A percentile compares a stretch with the other conserved stretches of the same genome.
phyloP scores from a whole-genome alignment of 2,797 vertebrate genomes.

The Avahi laniger region DNA sequence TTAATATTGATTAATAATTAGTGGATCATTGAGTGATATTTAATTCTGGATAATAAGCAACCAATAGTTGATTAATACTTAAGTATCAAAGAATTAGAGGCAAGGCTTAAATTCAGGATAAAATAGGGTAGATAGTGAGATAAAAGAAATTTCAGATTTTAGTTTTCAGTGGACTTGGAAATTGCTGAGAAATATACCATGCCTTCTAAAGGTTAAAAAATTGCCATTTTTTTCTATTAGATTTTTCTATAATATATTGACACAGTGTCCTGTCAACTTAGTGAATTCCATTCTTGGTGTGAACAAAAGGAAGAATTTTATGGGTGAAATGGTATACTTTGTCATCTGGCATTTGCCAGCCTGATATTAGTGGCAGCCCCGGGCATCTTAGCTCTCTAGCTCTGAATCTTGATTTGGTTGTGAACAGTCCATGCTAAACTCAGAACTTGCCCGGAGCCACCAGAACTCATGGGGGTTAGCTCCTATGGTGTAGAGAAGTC shows the following conservation, averaged over 20 bases:
- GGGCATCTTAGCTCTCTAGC: neutral
- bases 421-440: neutral
- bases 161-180: constrained; percentile 6
- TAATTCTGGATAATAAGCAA: constrained; percentile 23
- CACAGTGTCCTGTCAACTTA: neutral
- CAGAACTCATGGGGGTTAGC: neutral
- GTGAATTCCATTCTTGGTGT: constrained; percentile 14
- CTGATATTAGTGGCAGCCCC: neutral
- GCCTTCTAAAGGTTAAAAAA: too few relatives aligned
- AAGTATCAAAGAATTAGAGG: neutral
- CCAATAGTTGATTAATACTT: neutral
- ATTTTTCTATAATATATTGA: constrained; percentile 39
- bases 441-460: neutral
- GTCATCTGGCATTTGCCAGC: constrained; percentile 17
- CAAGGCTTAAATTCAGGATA: constrained; percentile 20
- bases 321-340: neutral
- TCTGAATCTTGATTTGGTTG: constrained; percentile 27
- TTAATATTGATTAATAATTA: neutral
- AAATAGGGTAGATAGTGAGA: neutral
- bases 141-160: constrained; percentile 37
- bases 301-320: neutral
- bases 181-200: constrained; percentile 2
- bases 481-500: neutral
- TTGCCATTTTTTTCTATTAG: constrained; percentile 5
- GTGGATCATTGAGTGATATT: neutral